Evolutionary conservation across 2,888 invertebrate genomes (phyloP), one percentile per base, ranked within the genome.

Genomic region (Trichogramma evanescens): DNA sequence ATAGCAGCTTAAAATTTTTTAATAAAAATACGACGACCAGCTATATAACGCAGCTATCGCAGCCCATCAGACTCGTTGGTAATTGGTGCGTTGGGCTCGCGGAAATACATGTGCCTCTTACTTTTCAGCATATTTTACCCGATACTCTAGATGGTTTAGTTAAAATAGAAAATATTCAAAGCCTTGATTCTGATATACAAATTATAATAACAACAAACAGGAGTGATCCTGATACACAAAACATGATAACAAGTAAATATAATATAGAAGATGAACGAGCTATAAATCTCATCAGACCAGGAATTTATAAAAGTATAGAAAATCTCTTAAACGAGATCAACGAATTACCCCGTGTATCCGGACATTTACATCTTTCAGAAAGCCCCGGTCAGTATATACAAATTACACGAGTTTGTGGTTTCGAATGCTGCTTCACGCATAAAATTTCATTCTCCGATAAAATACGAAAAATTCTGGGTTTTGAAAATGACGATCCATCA

Each of bases 31-130:
- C 43, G 40, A n/a, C 10, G 38, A 41, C 39, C 10, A 43, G 10
- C 50, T 6, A 7, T 45, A 40, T 40, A 40, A 26, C 39, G 26
- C 8, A 68, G 13, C 50, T 72, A 50, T 66, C 65, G n/a, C 52
- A 59, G 43, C 55, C 56, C 9, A 59, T 69, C 13, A 26, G 51
- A 42, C 62, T 70, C 40, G 43, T 63, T 4, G 45, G 51, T 4
- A 26, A 39, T 39, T 58, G 44, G 45, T 38, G 26, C n/a, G 52
- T 54, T 9, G 54, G 41, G 10, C 10, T 48, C n/a, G 9, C 13
- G 6, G 54, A 54, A 8, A 40, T 54, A 10, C 46, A 54, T 8
- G n/a, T 54, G 13, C 54, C 46, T 4, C 46, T 6, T 8, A 54
- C 54, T 6, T 46, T 8, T 4, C 9, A 39, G 8, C 44, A 44